Evolutionary conservation across 2,797 vertebrate species (phyloP).

Genomic region (Anas bahamensis): DNA sequence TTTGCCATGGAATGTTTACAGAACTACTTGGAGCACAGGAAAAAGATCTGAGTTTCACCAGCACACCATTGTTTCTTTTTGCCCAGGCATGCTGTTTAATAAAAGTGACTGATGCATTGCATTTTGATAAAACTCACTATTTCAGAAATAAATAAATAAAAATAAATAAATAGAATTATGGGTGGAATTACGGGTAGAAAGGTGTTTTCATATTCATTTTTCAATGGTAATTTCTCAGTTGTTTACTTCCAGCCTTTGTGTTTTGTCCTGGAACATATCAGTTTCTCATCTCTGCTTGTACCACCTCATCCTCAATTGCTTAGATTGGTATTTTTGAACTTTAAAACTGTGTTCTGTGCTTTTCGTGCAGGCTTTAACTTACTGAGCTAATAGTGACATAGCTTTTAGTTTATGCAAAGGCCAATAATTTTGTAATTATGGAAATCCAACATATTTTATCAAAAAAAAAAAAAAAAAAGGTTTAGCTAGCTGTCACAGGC

Average conservation of each 20-base stretch:
- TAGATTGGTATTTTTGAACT: background rate
- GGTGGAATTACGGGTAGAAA: background rate
- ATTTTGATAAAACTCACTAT: background rate
- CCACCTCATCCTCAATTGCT: background rate
- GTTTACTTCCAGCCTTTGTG: background rate
- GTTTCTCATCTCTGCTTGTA: background rate
- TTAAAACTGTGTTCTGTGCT: background rate
- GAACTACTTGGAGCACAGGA: background rate
- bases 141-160: background rate
- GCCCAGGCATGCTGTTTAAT: background rate
- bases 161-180: background rate
- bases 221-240: background rate
- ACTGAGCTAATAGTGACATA: background rate
- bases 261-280: background rate
- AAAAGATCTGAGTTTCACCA: background rate
- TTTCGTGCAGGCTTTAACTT: background rate
- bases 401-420: background rate
- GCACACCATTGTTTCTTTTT: background rate
- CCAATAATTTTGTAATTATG: background rate
- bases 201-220: background rate
- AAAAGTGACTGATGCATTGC: rapidly evolving
- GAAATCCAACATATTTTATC: background rate
- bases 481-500: background rate
- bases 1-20: background rate
- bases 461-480: background rate